Conservation (phyloP, 2,113 vertebrate genomes). For the Chamaetylas fuelleborni region DNA sequence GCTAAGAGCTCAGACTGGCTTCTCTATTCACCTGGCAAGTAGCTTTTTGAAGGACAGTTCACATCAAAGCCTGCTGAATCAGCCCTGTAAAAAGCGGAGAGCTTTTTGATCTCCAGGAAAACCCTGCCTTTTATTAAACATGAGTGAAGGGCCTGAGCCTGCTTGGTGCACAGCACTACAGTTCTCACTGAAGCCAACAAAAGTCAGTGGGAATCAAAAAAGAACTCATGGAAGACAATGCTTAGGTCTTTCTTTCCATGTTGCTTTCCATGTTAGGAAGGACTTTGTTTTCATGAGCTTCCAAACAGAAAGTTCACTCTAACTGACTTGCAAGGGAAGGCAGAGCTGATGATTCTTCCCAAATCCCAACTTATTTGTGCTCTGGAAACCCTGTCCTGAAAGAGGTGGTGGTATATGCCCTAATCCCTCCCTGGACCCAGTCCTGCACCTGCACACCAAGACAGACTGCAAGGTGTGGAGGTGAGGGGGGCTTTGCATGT, state of each 20-base stretch:
- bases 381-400: not conserved
- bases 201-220: not conserved
- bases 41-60: constrained; percentile 16
- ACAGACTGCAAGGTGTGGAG: not conserved
- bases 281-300: not conserved
- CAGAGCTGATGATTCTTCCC: not conserved
- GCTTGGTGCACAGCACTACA: not conserved
- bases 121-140: not conserved
- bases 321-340: not conserved
- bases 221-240: not conserved
- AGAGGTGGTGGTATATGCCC: not conserved
- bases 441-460: not conserved
- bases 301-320: not conserved
- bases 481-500: accelerated
- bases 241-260: not conserved
- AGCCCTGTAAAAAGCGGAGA: not conserved
- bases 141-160: not conserved
- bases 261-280: not conserved
- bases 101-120: constrained; percentile 40
- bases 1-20: not conserved
- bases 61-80: constrained; percentile 41
- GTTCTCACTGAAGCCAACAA: not conserved
- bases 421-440: accelerated
- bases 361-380: not conserved
- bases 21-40: not conserved